Conservation (phyloP, 1,140 invertebrate genomes). For the Leptinotarsa undecemlineata region DNA sequence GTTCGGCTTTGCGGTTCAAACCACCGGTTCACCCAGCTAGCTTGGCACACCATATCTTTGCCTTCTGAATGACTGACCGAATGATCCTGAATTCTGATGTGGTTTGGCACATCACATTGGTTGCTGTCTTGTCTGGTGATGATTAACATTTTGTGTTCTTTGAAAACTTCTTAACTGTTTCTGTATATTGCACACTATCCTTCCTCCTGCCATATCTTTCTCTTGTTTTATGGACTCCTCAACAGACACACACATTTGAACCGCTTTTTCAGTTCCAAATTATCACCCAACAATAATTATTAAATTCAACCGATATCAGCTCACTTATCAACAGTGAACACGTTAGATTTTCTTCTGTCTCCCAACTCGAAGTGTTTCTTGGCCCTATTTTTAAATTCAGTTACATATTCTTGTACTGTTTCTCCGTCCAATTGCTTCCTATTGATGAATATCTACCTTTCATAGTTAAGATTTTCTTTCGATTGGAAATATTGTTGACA, state of each 20-base stretch:
- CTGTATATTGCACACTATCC: too few species aligned
- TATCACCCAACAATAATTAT: background rate
- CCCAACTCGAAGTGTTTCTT: slow-evolving; percentile 11
- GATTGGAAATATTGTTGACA: background rate
- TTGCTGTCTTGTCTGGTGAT: too few species aligned
- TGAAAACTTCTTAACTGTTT: too few species aligned
- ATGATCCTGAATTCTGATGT: too few species aligned
- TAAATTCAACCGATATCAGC: background rate
- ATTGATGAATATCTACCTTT: background rate
- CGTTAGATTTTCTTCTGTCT: background rate
- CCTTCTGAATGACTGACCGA: too few species aligned
- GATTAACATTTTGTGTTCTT: too few species aligned
- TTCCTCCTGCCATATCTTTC: background rate
- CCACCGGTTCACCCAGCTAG: too few species aligned
- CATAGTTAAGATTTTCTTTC: background rate
- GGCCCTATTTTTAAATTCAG: slow-evolving; percentile 26
- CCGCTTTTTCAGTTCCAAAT: slow-evolving; percentile 1
- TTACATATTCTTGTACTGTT: slow-evolving; percentile 28
- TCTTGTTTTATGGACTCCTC: background rate
- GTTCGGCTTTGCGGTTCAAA: too few species aligned
- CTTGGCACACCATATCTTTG: too few species aligned
- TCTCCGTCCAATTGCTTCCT: slow-evolving; percentile 16
- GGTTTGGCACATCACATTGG: too few species aligned
- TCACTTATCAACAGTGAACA: background rate
- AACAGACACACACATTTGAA: background rate